Evolutionary conservation across 2,797 vertebrate genomes (phyloP).

Genomic region (Galagoides demidoff): DNA sequence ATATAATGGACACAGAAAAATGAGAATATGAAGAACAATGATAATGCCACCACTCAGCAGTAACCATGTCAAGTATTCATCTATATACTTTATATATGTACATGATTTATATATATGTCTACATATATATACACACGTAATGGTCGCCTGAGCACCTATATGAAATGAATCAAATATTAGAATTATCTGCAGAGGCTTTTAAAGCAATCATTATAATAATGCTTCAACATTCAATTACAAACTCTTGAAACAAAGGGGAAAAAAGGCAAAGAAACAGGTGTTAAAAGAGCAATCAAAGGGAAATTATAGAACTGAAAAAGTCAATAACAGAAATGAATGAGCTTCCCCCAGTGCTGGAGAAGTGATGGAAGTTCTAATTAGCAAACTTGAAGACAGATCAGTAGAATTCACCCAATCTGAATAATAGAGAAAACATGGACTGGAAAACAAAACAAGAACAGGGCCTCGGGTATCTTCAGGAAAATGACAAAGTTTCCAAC

Average conservation of each 20-base stretch:
- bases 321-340: neutral
- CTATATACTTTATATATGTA: neutral
- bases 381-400: neutral
- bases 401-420: neutral
- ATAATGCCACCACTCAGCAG: neutral
- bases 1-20: neutral
- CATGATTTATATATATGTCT: neutral
- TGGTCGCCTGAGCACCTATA: neutral
- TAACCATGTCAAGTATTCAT: neutral
- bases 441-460: neutral
- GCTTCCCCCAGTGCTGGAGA: neutral
- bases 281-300: neutral
- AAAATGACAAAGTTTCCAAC: neutral
- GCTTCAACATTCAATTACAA: neutral
- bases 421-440: neutral
- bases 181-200: neutral
- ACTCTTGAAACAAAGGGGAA: neutral
- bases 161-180: neutral
- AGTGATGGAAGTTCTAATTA: neutral
- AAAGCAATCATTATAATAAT: neutral
- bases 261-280: neutral
- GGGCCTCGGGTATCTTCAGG: neutral
- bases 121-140: neutral
- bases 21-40: neutral
- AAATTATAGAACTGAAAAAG: neutral